These are phyloP conservation scores for Odontophorus gujanensis DNA, from an alignment of 2,113 vertebrate genomes.

Conservation along the genomic window DNA sequence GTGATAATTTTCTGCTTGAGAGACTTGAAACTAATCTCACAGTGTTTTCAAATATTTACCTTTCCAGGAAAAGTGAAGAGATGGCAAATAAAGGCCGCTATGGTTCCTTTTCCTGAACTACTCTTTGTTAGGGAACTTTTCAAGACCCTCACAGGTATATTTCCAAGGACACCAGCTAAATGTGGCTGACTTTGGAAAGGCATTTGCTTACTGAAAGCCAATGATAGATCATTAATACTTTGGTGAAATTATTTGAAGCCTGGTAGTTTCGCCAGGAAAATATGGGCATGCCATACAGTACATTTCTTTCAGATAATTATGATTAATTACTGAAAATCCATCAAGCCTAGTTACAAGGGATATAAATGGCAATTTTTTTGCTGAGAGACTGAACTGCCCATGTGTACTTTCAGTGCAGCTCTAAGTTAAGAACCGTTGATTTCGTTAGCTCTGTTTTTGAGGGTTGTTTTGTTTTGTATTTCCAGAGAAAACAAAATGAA, in stretches of 20 bases:
- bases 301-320: neutral
- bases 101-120: neutral
- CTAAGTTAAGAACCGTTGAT: neutral
- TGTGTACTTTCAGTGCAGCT: neutral
- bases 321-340: neutral
- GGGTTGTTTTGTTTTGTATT: neutral
- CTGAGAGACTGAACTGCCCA: neutral
- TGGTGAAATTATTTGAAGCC: neutral
- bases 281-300: neutral
- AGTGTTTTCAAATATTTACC: constrained; percentile 18
- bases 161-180: neutral
- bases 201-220: neutral
- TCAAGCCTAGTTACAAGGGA: neutral
- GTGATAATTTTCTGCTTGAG: neutral
- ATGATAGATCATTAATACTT: neutral
- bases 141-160: neutral
- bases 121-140: neutral
- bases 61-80: constrained; percentile 13
- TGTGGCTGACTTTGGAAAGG: neutral
- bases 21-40: neutral
- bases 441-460: neutral
- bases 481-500: neutral
- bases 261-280: neutral
- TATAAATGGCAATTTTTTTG: neutral
- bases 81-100: neutral